Percentiles rank a stretch among this genome's conserved stretches.
Conservation (phyloP, 2,888 invertebrate species). For the Hirtodrosophila histrioides region DNA sequence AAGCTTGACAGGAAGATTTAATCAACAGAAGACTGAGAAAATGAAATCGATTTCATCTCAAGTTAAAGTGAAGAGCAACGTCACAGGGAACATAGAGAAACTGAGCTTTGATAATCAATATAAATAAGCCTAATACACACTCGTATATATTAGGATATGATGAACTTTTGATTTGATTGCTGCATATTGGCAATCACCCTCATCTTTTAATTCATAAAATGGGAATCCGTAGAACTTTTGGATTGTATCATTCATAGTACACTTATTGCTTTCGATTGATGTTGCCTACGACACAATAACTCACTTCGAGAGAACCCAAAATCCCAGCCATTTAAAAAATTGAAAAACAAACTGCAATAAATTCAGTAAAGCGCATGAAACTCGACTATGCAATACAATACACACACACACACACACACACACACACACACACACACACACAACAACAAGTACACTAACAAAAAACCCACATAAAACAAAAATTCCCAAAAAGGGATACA, state of each 20-base stretch:
- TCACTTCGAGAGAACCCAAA: conserved; percentile 44
- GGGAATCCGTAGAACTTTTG: neutral
- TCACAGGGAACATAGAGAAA: no score
- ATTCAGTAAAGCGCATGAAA: conserved; percentile 55
- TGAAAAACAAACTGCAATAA: conserved; percentile 80
- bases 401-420: neutral
- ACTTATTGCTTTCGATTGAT: conserved; percentile 62
- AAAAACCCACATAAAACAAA: conserved; percentile 30
- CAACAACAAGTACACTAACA: conserved; percentile 6
- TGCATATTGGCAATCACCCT: neutral
- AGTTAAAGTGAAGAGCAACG: no score
- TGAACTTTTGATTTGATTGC: no score
- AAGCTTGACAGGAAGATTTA: no score
- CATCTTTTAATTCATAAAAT: conserved; percentile 5
- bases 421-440: conserved; percentile 1
- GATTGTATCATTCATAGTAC: conserved; percentile 29
- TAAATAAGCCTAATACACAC: no score
- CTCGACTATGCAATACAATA: conserved; percentile 13
- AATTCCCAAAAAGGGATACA: conserved; percentile 37
- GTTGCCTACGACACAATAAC: conserved; percentile 50
- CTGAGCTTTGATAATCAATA: no score
- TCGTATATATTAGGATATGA: no score
- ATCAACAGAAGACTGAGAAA: no score
- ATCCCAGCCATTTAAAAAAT: conserved; percentile 67
- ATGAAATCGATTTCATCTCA: no score